Conservation (phyloP, 1,140 invertebrate species). For the Telenomus remus region DNA sequence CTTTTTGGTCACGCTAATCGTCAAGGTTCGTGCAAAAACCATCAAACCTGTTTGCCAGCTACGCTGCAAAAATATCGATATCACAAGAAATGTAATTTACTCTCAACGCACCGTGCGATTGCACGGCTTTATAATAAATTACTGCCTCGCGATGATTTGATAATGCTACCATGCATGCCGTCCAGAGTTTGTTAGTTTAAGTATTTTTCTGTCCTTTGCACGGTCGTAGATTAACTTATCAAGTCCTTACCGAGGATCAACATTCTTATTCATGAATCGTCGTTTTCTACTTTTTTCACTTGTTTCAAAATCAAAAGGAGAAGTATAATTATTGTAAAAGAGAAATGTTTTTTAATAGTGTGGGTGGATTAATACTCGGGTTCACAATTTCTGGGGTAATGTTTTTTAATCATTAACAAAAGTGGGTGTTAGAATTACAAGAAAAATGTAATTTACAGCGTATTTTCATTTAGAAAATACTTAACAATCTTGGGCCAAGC, state of each 20-base stretch:
- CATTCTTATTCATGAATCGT: too few species aligned
- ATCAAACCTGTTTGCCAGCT: conserved; percentile 34
- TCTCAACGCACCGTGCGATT: conserved; percentile 9
- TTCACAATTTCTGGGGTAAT: too few species aligned
- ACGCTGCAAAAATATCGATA: conserved; percentile 26
- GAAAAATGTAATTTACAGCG: too few species aligned
- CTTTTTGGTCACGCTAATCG: conserved; percentile 49
- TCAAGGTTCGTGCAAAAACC: conserved; percentile 50
- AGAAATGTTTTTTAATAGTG: too few species aligned
- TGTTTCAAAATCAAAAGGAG: too few species aligned
- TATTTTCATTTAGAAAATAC: too few species aligned
- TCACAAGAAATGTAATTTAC: conserved; percentile 43
- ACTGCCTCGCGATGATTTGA: conserved; percentile 21
- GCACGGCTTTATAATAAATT: conserved; percentile 18
- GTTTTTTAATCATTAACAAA: too few species aligned
- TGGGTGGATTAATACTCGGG: too few species aligned
- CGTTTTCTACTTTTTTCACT: too few species aligned
- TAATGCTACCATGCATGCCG: conserved; percentile 4
- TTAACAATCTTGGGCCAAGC: background rate
- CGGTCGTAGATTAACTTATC: background rate
- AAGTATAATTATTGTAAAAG: too few species aligned
- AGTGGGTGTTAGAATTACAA: too few species aligned
- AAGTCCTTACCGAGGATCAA: too few species aligned
- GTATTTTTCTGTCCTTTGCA: background rate
- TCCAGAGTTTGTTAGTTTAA: conserved; percentile 7